Base-by-base conservation (phyloP, 1,140 invertebrate genomes). In the Pseudomyrmex gracilis region DNA sequence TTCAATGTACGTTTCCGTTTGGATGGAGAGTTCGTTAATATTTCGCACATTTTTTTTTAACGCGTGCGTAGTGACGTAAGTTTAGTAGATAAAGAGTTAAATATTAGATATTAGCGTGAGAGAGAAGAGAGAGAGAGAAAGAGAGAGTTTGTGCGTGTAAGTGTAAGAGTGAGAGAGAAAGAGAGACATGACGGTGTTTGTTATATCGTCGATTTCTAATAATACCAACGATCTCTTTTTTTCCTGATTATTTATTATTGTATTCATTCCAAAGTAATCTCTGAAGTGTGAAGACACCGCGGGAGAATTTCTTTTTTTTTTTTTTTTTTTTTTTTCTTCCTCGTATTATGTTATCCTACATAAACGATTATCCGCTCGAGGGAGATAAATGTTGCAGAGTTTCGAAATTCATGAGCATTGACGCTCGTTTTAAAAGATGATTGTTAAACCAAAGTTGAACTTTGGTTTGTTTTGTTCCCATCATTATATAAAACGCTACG, bases 241-340 rank as follows among this genome's bases (percentile, higher is more conserved):
- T 80, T 49, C 12, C 17, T 77, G 55, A 9, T 80, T 80, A 80
- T 80, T 80, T 80, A 80, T 80, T 80, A 80, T 80, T 80, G 58
- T 71, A 78, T 80, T 58, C 76, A 80, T 80, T 80, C 76, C 76
- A 80, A 80, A 80, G 53, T 80, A 80, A 80, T 49, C 24, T 58
- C 3, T 80, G 70, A 80, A 66, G 20, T 80, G 58, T 15, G 20
- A 70, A 80, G 66, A 17, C 34, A 24, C 24, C 24, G 24, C 24
- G 24, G 2, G 24, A 24, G 24, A 24, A 24, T 24, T 24, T 3
- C 24, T 34, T 34, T 34, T 24, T 24, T 34, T 34, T 5, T 34
- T 34, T 34, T 34, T 5, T 34, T 34, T 34, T 34, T 34, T 34
- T 34, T 34, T 80, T 80, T 80, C 51, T 34, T 20, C 47, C 70